These are phyloP conservation scores for Pluvialis apricaria DNA, from an alignment of 2,113 vertebrate genomes.

Conservation along the genomic window DNA sequence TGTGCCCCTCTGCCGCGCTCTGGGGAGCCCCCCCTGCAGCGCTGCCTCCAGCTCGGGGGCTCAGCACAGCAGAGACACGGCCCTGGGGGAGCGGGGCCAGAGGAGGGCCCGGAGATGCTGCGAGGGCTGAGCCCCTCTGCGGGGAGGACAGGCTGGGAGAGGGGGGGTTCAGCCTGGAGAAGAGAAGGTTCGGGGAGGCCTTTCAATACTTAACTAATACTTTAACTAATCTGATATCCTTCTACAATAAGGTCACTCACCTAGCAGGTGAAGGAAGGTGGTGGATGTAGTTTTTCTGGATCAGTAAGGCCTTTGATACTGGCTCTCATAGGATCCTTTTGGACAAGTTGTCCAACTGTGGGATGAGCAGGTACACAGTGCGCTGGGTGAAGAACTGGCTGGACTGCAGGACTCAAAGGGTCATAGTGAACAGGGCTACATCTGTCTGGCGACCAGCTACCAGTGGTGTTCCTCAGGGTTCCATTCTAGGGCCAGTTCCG, in stretches of 20 bases:
- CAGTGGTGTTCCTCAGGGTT: no score
- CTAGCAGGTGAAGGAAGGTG: no score
- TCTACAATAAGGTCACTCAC: no score
- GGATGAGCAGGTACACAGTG: neutral
- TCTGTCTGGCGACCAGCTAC: neutral
- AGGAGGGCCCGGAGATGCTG: neutral
- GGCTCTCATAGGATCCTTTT: neutral
- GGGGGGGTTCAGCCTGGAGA: no score
- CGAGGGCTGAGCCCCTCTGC: neutral
- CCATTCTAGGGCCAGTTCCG: neutral
- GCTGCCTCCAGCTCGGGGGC: neutral
- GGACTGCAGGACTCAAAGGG: neutral
- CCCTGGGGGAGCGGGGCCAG: neutral
- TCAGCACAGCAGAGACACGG: no score
- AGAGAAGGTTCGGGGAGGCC: no score
- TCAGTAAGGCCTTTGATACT: neutral
- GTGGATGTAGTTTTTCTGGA: neutral
- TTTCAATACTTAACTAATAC: no score
- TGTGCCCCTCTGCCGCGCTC: neutral
- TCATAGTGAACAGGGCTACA: neutral
- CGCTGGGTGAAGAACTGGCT: neutral
- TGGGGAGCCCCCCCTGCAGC: neutral
- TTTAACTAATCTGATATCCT: no score
- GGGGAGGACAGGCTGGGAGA: neutral
- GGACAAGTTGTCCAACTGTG: neutral